Base-by-base conservation (phyloP, 2,888 invertebrate genomes). In the Rotaria sp. region DNA sequence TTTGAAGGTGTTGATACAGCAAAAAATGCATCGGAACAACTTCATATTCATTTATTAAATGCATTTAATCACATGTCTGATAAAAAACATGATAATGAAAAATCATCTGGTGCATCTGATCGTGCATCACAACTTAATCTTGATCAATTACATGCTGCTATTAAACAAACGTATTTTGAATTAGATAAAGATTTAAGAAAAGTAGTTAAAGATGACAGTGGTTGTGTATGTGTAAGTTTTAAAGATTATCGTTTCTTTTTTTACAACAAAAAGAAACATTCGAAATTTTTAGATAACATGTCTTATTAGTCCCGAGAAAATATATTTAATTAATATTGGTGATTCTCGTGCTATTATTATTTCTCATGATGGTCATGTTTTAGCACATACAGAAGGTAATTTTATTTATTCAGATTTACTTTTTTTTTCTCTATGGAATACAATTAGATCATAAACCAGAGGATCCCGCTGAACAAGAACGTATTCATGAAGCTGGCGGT, bases 401-500 rank as follows among this genome's bases (percentile, higher is more conserved):
- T 52, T 52, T 52, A 21, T 52, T n/a, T 13, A 8, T n/a, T 59
- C 13, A 59, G 8, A 30, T n/a, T n/a, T 59, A 13, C 15, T 10
- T 21, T 35, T 3, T 21, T 35, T 30, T 38, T 26, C 11, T 11
- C 10, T 24, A 55, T 26, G 5, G 4, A 50, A 26, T 55, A 30
- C 1, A 67, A 35, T 8, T 67, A 67, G 99, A 99, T 92, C 99
- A 99, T 92, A 99, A 99, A 89, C 91, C 91, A 45, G 88, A 89
- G 48, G 90, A 95, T 90, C 96, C 96, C 0, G 94, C 94, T 55
- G 99, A 99, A 91, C 95, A 95, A 91, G 95, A 96, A 89, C 94
- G 99, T 88, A 99, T 99, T 89, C 94, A 95, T 89, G 94, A 94
- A 89, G 98, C 99, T 10, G 99, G 99, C 50, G 99, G 98, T 48